phyloP scores from a whole-genome alignment of 2,113 vertebrate genomes.

The Illadopsis cleaveri region DNA sequence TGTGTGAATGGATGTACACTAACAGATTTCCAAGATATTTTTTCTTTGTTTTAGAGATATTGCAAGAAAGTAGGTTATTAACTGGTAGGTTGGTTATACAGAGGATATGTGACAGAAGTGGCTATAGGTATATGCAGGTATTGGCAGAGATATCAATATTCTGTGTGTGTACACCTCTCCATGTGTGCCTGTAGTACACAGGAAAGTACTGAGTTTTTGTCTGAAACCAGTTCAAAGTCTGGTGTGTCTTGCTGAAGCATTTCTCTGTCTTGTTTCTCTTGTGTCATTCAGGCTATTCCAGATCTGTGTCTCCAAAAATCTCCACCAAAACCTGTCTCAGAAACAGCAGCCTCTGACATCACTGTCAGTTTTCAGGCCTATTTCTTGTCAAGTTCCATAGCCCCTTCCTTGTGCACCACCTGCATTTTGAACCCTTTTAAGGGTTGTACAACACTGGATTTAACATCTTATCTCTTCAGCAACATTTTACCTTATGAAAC shows the following conservation, averaged over 20 bases:
- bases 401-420: background rate
- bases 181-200: fast-evolving
- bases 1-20: background rate
- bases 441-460: background rate
- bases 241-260: background rate
- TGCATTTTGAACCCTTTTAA: background rate
- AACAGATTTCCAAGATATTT: background rate
- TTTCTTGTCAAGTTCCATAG: background rate
- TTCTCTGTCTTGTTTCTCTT: background rate
- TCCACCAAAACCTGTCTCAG: background rate
- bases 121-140: background rate
- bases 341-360: background rate
- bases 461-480: background rate
- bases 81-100: background rate
- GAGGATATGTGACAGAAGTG: background rate
- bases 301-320: background rate
- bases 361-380: background rate
- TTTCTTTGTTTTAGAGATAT: background rate
- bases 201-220: background rate
- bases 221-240: background rate
- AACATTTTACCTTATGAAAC: background rate
- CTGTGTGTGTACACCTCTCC: background rate
- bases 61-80: background rate
- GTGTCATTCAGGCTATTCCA: background rate
- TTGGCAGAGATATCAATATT: background rate